Evolutionary conservation across 2,888 invertebrate species (phyloP).

Genomic region (Lamproptera curius): DNA sequence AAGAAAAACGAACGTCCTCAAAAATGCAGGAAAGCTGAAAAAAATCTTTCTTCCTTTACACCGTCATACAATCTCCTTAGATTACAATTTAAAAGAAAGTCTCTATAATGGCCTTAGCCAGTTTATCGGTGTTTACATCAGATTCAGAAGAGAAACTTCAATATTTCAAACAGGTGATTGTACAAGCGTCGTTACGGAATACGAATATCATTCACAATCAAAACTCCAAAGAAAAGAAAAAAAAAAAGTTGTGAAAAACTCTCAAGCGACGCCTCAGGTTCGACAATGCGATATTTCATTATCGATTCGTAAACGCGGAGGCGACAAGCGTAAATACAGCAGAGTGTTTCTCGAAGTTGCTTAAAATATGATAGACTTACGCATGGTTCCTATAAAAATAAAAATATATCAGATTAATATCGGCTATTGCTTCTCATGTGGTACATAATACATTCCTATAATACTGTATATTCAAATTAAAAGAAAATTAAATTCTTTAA

Average conservation of each 20-base stretch:
- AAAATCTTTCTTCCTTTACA: constrained; percentile 27
- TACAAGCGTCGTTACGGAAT: constrained; percentile 7
- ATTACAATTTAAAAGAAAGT: too few relatives aligned
- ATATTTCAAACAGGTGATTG: constrained; percentile 8
- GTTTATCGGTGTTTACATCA: too few relatives aligned
- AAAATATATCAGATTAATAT: constrained; percentile 49
- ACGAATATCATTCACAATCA: constrained; percentile 32
- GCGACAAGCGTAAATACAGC: constrained; percentile 65
- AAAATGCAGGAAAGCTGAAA: constrained; percentile 46
- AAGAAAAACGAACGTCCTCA: constrained; percentile 29
- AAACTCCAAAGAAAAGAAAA: constrained; percentile 27
- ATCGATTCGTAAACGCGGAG: constrained; percentile 35
- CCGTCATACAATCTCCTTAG: constrained; percentile 42
- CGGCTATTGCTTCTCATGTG: too few relatives aligned
- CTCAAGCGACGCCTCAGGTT: constrained; percentile 49
- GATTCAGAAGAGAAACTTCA: too few relatives aligned
- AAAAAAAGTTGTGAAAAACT: constrained; percentile 34
- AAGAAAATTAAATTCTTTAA: too few relatives aligned
- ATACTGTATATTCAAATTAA: too few relatives aligned
- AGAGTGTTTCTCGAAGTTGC: constrained; percentile 49
- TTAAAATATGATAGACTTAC: constrained; percentile 69
- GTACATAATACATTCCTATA: too few relatives aligned
- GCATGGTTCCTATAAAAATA: constrained; percentile 78
- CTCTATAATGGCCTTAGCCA: too few relatives aligned
- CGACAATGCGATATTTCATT: constrained; percentile 38